phyloP scores from a whole-genome alignment of 1,140 invertebrate species.

The Holcopasites calliopsidis region DNA sequence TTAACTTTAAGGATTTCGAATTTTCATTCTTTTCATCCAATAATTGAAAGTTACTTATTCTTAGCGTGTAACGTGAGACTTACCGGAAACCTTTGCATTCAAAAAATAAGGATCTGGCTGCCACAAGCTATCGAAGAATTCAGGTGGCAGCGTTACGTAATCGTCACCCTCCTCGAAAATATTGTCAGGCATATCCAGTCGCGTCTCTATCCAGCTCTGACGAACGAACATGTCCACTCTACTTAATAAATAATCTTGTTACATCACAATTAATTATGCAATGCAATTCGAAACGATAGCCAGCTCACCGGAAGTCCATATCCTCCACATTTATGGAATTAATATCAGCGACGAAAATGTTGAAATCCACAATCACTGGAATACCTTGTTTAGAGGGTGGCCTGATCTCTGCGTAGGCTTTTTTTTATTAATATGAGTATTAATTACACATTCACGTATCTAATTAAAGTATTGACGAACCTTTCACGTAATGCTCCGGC shows the following conservation, averaged over 20 bases:
- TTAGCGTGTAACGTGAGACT: no score
- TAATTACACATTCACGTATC: neutral
- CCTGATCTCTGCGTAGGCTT: slow-evolving; percentile 83
- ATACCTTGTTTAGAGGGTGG: slow-evolving; percentile 84
- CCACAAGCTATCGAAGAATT: slow-evolving; percentile 91
- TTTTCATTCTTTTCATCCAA: no score
- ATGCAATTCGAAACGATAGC: neutral
- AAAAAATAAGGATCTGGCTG: slow-evolving; percentile 92
- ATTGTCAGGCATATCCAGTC: slow-evolving; percentile 86
- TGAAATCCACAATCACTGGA: slow-evolving; percentile 87
- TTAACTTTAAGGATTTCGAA: no score
- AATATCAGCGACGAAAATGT: slow-evolving; percentile 89
- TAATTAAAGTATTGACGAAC: slow-evolving; percentile 66
- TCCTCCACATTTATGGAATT: slow-evolving; percentile 93
- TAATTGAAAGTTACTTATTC: no score
- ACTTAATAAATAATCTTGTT: slow-evolving; percentile 48
- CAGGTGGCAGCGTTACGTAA: slow-evolving; percentile 87
- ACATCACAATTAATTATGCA: neutral
- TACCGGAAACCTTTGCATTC: slow-evolving; percentile 91
- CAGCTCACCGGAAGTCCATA: slow-evolving; percentile 89
- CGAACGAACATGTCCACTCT: slow-evolving; percentile 92
- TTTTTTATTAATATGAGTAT: neutral
- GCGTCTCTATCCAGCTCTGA: slow-evolving; percentile 88
- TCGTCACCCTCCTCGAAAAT: slow-evolving; percentile 89
- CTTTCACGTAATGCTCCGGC: slow-evolving; percentile 87